These are phyloP conservation scores for Busseola fusca DNA, from an alignment of 2,888 invertebrate genomes.

Conservation along the genomic window DNA sequence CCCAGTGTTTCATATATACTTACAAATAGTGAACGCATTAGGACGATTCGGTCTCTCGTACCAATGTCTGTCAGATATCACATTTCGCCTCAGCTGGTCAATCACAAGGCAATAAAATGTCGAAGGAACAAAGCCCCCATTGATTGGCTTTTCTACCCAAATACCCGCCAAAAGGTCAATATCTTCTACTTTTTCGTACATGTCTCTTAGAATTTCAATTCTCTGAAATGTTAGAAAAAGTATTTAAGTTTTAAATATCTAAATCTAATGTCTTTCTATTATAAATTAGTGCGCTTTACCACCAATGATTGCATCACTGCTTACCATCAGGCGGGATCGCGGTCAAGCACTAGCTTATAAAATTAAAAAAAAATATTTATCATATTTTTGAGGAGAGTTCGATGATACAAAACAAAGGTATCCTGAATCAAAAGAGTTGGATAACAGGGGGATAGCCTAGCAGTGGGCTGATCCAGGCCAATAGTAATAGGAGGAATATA, in stretches of 20 bases:
- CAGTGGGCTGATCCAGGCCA: not conserved
- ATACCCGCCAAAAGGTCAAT: conserved; percentile 96
- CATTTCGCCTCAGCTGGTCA: conserved; percentile 94
- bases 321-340: too few relatives aligned
- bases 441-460: not conserved
- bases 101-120: conserved; percentile 96
- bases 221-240: conserved; percentile 63
- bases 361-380: too few relatives aligned
- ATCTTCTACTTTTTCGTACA: conserved; percentile 91
- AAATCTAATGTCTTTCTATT: not conserved
- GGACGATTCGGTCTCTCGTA: conserved; percentile 76
- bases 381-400: not conserved
- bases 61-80: conserved; percentile 96
- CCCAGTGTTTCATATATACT: too few relatives aligned
- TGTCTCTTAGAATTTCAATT: conserved; percentile 69
- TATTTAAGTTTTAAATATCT: not conserved
- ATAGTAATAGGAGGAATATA: not conserved
- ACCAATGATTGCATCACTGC: too few relatives aligned
- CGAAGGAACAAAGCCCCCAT: conserved; percentile 95
- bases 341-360: too few relatives aligned
- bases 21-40: conserved; percentile 73
- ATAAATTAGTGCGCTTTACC: too few relatives aligned
- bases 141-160: conserved; percentile 93
- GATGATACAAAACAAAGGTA: not conserved
- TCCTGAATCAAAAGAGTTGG: not conserved